These are phyloP conservation scores for Oriolus oriolus DNA, from an alignment of 2,113 vertebrate genomes.

Conservation along the genomic window DNA sequence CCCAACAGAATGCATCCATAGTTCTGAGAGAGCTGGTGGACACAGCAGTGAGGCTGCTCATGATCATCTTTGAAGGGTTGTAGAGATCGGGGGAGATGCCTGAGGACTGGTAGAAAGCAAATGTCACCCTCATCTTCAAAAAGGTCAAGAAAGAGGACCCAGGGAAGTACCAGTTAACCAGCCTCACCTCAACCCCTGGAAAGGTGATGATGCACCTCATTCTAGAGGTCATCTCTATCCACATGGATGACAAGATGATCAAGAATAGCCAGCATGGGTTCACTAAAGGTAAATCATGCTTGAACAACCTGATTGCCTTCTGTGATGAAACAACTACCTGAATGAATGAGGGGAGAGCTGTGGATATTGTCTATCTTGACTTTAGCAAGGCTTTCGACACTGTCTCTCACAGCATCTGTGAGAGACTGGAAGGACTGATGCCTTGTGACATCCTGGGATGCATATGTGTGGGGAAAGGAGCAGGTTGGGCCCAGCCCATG, in stretches of 20 bases:
- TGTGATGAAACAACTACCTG: not conserved
- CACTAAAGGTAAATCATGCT: not conserved
- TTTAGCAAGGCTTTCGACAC: not conserved
- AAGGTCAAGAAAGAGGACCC: not conserved
- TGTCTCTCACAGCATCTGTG: not conserved
- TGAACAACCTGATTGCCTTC: not conserved
- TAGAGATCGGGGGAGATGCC: not conserved
- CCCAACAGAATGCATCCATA: not conserved
- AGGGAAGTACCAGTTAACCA: not conserved
- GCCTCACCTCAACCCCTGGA: not conserved
- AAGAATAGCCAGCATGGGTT: not conserved
- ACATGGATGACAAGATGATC: not conserved
- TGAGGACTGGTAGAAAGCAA: not conserved
- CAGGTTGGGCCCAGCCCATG: not conserved
- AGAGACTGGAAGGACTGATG: not conserved
- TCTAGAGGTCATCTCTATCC: not conserved
- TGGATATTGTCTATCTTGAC: not conserved
- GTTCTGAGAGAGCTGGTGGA: not conserved
- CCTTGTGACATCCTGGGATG: not conserved
- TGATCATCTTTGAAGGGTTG: accelerated
- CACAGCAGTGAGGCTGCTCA: not conserved
- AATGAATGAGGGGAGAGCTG: not conserved
- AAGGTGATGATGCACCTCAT: not conserved
- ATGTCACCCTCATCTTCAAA: not conserved
- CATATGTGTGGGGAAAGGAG: not conserved